phyloP scores from a whole-genome alignment of 2,888 invertebrate species.

The Hedya salicella region DNA sequence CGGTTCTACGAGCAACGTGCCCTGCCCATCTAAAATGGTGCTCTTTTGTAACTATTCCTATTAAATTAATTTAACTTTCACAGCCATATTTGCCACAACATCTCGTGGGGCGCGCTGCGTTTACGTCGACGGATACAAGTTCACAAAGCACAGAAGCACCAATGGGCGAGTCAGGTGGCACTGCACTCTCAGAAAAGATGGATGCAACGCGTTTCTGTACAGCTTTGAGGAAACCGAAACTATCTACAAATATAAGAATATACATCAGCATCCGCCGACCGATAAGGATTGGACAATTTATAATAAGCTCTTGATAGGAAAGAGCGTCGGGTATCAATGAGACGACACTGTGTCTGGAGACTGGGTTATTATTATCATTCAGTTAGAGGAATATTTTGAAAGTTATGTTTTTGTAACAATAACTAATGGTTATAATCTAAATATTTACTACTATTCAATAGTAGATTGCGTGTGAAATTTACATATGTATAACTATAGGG shows the following conservation, averaged over 20 bases:
- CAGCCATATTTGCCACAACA: constrained; percentile 9
- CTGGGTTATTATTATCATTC: no score
- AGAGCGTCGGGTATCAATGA: no score
- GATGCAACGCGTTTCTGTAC: constrained; percentile 8
- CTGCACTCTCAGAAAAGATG: not conserved
- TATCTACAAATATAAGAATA: constrained; percentile 5
- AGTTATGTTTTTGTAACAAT: no score
- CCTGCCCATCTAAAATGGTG: no score
- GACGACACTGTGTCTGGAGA: no score
- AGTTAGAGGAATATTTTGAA: no score
- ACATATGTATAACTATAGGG: no score
- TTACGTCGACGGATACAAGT: not conserved
- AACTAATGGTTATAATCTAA: no score
- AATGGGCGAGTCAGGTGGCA: constrained; percentile 7
- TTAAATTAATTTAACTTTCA: not conserved
- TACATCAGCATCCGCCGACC: not conserved
- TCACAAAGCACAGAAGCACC: not conserved
- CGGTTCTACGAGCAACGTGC: no score
- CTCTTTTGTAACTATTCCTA: not conserved
- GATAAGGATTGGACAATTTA: not conserved
- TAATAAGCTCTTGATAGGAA: constrained; percentile 1
- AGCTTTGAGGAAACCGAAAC: not conserved
- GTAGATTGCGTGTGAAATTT: no score
- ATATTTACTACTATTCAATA: no score
- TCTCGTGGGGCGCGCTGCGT: not conserved